Evolutionary conservation across 1,140 invertebrate genomes (phyloP), one percentile per base, ranked within the genome.

Genomic region (Helicorthomorpha holstii): DNA sequence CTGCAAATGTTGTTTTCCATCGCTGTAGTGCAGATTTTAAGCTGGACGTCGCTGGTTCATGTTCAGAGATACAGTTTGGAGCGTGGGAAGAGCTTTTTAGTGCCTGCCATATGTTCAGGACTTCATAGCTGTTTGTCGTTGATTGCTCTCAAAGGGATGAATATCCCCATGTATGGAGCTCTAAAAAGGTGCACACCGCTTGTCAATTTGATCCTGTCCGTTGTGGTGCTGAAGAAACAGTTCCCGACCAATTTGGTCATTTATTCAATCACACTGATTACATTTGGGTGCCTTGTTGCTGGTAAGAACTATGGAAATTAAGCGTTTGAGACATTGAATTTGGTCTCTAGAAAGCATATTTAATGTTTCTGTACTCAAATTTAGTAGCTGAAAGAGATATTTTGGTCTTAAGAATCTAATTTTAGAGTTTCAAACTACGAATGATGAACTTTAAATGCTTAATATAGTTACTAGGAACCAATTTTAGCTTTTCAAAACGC

Each of bases 121-220:
- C 50, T 70, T 0, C 70, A 73, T 52, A 62, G 69, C 21, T 63
- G 69, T 3, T 58, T 73, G 22, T 65, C 69, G 29, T 60, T 74
- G 3, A 62, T 60, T 52, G 71, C 73, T 3, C 60, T 74, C 10
- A 64, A 65, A 7, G 67, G 71, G 24, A 72, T 75, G 66, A 74
- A 73, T 52, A 67, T 75, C 54, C 73, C 73, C 1, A 70, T 74
- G 68, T 75, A 74, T 60, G 69, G 69, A 7, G 69, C 73, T 4
- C 54, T 75, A 25, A 75, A 75, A 57, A 60, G 72, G 50, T 73
- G 68, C 60, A 68, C 66, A 7, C 73, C 70, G 3, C 53, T 73
- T 0, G 67, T 69, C 1, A 73, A 69, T 41, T 57, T 75, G 49
- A 34, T 72, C 14, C 55, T 74, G 19, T 63, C 67, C 7, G 56